Base-by-base conservation (phyloP, 2,113 vertebrate species). In the Hypocryptadius cinnamomeus region DNA sequence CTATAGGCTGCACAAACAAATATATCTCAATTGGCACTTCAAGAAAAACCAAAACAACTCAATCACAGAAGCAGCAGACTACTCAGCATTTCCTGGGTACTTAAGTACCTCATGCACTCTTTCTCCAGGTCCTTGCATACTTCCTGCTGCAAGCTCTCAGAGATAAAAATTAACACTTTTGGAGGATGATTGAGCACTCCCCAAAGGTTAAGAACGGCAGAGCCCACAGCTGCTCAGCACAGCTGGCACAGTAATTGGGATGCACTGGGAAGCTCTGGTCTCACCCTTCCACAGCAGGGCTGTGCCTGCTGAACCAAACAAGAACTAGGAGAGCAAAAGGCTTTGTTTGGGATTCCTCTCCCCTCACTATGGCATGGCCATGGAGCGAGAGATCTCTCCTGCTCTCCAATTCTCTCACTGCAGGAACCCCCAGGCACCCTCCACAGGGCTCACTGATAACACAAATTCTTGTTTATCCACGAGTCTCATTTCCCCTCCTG, bases 401-500 rank as follows among this genome's bases (percentile, higher is more conserved):
- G 25, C 22, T 9, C 23, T 61, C 33, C 20, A 4, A 6, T 21
- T 20, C 51, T 42, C 24, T 8, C 3, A 9, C n/a, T 39, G 56
- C 45, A 74, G 56, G 33, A 39, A 7, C 7, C 3, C 64, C 35
- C 30, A 25, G 20, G 42, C n/a, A 40, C 28, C 15, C 33, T 24
- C 12, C 28, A 7, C 0, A 2, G 20, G 17, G 28, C 39, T 64
- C 51, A 6, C 31, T 50, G 63, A 9, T 5, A 17, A 19, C 0
- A 2, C 51, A 33, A 33, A 56, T 14, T 10, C 10, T 18, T 7
- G 4, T 7, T 23, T 5, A 4, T 17, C 23, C 15, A 15, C 1
- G 0, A 0, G 27, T 9, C 37, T 79, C 21, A 16, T 9, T 50
- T 71, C 25, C 13, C 8, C 12, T 71, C 16, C 20, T 76, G 35